phyloP scores from a whole-genome alignment of 1,140 invertebrate genomes.

The Solen grandis region DNA sequence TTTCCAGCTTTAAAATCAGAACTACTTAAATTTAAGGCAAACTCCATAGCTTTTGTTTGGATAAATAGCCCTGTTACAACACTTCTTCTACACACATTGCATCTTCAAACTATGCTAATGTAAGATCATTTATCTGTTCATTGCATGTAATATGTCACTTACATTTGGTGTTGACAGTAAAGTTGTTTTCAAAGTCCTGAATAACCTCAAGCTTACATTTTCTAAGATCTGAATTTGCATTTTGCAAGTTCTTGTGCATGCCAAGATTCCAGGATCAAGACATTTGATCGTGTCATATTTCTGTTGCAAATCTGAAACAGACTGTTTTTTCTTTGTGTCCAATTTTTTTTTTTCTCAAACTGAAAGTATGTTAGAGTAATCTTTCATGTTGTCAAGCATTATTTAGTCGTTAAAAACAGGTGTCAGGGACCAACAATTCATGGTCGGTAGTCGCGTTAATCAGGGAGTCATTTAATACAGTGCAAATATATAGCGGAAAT shows the following conservation, averaged over 20 bases:
- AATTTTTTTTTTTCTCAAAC: not conserved
- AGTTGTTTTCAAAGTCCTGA: slow-evolving; percentile 31
- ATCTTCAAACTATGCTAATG: slow-evolving; percentile 44
- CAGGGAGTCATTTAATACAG: not conserved
- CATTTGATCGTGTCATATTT: not conserved
- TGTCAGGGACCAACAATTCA: not conserved
- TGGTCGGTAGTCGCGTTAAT: not conserved
- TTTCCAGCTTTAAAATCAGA: slow-evolving; percentile 56
- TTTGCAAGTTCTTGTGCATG: not conserved
- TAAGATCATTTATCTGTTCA: slow-evolving; percentile 44
- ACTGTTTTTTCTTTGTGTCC: not conserved
- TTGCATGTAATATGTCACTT: not conserved
- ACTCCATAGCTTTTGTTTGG: slow-evolving; percentile 5
- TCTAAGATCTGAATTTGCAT: slow-evolving; percentile 6
- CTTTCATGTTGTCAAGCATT: not conserved
- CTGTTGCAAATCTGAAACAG: not conserved
- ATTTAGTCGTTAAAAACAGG: not conserved
- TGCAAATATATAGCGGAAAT: too few species aligned
- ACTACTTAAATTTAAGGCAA: not conserved
- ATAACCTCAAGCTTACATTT: slow-evolving; percentile 36
- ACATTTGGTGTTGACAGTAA: not conserved
- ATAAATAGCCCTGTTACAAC: slow-evolving; percentile 8
- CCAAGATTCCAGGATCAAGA: not conserved
- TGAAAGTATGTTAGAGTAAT: not conserved
- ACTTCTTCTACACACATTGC: not conserved